These are phyloP conservation scores for Phycodurus eques DNA, from an alignment of 2,113 vertebrate genomes.

Conservation along the genomic window DNA sequence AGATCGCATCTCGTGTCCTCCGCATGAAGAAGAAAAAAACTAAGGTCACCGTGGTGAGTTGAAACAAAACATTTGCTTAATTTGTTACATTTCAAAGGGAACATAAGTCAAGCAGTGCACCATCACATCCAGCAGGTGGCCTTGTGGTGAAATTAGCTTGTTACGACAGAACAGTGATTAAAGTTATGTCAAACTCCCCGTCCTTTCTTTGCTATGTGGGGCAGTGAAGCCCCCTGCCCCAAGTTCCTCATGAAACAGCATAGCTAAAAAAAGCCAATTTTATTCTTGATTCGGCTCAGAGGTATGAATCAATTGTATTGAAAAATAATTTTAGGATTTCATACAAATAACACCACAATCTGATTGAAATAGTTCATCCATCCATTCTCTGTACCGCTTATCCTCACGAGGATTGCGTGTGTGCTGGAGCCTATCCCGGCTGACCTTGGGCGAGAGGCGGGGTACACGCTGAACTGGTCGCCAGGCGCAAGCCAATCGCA, in stretches of 20 bases:
- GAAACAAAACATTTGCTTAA: constrained; percentile 11
- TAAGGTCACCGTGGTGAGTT: constrained; percentile 84
- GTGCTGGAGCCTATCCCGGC: no score
- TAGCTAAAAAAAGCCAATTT: background rate
- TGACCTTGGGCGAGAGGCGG: no score
- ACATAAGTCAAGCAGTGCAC: background rate
- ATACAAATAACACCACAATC: no score
- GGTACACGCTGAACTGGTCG: no score
- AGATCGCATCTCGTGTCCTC: constrained; percentile 92
- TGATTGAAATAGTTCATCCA: no score
- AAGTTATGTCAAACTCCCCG: background rate
- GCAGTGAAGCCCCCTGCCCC: background rate
- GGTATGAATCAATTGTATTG: no score
- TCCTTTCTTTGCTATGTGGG: background rate
- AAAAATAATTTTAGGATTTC: no score
- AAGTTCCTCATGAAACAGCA: background rate
- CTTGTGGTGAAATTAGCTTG: background rate
- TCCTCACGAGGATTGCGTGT: no score
- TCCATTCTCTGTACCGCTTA: no score
- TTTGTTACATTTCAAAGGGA: background rate
- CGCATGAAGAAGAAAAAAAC: constrained; percentile 99
- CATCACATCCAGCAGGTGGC: background rate
- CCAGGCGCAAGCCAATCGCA: no score
- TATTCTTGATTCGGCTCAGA: background rate
- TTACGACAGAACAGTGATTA: background rate